Evolutionary conservation across 2,113 vertebrate genomes (phyloP).

Genomic region (Hippocampus zosterae): DNA sequence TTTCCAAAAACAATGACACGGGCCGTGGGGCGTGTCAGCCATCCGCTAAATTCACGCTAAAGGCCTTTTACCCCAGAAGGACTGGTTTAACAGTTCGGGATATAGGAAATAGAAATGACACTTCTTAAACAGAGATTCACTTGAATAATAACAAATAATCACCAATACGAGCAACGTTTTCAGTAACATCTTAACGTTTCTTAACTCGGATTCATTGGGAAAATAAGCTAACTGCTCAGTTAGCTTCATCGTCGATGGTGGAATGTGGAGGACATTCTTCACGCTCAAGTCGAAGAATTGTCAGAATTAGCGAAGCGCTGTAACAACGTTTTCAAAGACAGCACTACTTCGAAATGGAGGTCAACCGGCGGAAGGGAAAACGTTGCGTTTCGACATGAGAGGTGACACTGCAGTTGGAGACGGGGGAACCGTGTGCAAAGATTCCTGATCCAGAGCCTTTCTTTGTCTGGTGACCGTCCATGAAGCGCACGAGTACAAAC

Average conservation of each 20-base stretch:
- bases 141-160: neutral
- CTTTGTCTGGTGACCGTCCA: slow-evolving; percentile 49
- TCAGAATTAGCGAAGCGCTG: no score
- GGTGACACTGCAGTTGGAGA: slow-evolving; percentile 19
- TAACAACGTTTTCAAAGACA: no score
- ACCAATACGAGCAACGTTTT: no score
- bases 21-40: slow-evolving; percentile 29
- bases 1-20: slow-evolving; percentile 59
- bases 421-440: neutral
- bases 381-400: slow-evolving; percentile 5
- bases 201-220: neutral
- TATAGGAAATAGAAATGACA: neutral
- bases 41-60: slow-evolving; percentile 15
- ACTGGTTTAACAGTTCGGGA: neutral
- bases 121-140: neutral
- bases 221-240: neutral
- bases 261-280: neutral
- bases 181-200: neutral
- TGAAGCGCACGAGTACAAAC: slow-evolving; percentile 50
- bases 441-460: slow-evolving; percentile 26
- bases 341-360: neutral
- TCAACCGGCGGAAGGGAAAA: neutral
- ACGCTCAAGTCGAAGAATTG: no score
- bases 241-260: neutral
- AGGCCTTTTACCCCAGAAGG: neutral